Evolutionary conservation across 2,888 invertebrate species (phyloP).

Genomic region (Julus scandinavius): DNA sequence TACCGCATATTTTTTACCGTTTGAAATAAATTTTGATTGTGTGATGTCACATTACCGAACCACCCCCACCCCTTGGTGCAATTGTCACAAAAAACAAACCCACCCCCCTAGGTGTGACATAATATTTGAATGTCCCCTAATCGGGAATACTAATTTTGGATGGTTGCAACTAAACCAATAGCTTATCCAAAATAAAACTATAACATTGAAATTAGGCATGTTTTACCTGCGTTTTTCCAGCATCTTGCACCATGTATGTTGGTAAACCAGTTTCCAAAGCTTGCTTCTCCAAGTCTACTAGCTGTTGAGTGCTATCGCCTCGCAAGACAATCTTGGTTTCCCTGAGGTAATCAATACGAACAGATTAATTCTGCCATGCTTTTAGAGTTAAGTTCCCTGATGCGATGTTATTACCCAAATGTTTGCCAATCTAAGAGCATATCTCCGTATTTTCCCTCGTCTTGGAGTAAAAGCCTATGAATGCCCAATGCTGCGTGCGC

Average conservation of each 20-base stretch:
- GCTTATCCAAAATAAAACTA: no score
- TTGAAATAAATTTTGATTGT: no score
- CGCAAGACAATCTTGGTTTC: constrained; percentile 68
- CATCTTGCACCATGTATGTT: constrained; percentile 69
- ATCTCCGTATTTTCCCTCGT: constrained; percentile 65
- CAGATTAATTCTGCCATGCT: neutral
- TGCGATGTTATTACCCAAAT: constrained; percentile 63
- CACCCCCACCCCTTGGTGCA: no score
- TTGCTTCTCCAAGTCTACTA: constrained; percentile 67
- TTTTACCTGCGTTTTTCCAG: constrained; percentile 69
- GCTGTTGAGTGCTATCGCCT: constrained; percentile 67
- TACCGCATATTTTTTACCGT: no score
- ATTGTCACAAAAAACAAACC: no score
- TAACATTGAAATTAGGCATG: neutral
- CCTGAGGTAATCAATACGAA: constrained; percentile 60
- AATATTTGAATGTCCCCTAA: no score
- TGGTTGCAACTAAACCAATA: no score
- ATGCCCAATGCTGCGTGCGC: constrained; percentile 73
- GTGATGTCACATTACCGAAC: no score
- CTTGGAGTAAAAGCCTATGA: constrained; percentile 68
- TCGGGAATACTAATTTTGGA: no score
- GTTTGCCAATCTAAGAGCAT: constrained; percentile 67
- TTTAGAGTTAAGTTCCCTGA: neutral
- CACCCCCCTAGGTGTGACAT: no score
- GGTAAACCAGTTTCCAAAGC: constrained; percentile 65